Evolutionary conservation across 2,113 vertebrate genomes (phyloP).

Genomic region (Hirundichthys speculiger): DNA sequence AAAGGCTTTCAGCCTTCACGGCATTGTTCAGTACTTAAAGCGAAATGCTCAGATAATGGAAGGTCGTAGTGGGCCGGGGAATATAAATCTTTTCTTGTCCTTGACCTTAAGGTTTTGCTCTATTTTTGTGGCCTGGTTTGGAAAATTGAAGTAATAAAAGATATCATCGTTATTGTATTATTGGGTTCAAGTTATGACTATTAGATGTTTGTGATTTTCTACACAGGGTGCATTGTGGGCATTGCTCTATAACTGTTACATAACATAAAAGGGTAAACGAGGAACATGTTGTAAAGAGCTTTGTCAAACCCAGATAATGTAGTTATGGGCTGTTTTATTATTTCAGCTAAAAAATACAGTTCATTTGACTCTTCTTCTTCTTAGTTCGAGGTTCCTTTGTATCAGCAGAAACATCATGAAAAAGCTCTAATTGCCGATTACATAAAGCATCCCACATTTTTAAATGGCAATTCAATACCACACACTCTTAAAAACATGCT

Average conservation of each 20-base stretch:
- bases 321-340: background rate
- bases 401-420: constrained; percentile 53
- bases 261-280: too few relatives aligned
- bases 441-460: constrained; percentile 64
- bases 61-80: constrained; percentile 11
- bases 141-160: constrained; percentile 42
- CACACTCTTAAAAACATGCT: too few relatives aligned
- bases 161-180: constrained; percentile 6
- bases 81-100: constrained; percentile 43
- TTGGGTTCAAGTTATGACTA: constrained; percentile 21
- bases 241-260: too few relatives aligned
- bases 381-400: too few relatives aligned
- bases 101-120: constrained; percentile 32
- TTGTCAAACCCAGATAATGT: too few relatives aligned
- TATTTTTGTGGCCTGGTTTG: constrained; percentile 20
- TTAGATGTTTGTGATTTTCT: constrained; percentile 41
- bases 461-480: constrained; percentile 49
- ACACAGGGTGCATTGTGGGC: too few relatives aligned
- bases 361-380: too few relatives aligned
- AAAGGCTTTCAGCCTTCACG: too few relatives aligned
- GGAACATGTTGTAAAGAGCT: too few relatives aligned
- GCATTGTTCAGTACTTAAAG: constrained; percentile 12
- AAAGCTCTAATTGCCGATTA: constrained; percentile 61
- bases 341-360: constrained; percentile 41
- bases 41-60: constrained; percentile 16